Base-by-base conservation (phyloP, 2,113 vertebrate species). In the Tetrao urogallus region DNA sequence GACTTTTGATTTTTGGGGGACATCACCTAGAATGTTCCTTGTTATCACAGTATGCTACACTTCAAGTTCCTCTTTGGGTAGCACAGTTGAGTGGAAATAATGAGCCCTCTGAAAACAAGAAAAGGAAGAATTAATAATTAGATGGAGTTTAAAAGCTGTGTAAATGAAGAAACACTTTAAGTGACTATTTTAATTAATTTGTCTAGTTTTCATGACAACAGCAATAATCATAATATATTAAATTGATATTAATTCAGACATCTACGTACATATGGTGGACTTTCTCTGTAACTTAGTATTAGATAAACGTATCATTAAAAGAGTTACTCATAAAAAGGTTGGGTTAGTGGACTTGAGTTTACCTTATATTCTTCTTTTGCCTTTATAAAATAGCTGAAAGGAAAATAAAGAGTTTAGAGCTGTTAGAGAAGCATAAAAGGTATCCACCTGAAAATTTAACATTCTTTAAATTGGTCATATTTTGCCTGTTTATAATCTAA, bases 301-400 rank as follows among this genome's bases (percentile, higher is more conserved):
- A 94, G 72, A 20, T 95, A 96, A 93, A 92, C 71, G 50, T 43
- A 66, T 32, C 66, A 88, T 82, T 97, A 96, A 94, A 88, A 91
- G n/a, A 75, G 95, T 86, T 91, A 66, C 18, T 84, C 27, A 65
- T 85, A 54, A 89, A 94, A 90, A 83, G 6, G 4, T 88, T 73
- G 64, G 5, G 28, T 61, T 94, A 69, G 43, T 77, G 71, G 76
- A 81, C 92, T 65, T 84, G 25, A 15, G 27, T 92, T 95, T 86
- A 76, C 22, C 92, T 88, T 77, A 52, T 66, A 50, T 48, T 91
- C 50, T 72, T 91, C 58, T 95, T 92, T 86, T 78, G 10, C 19
- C 48, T 42, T 94, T 93, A 87, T 24, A 90, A 64, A 76, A 66
- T 92, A 83, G 13, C 47, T 95, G 43, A 86, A 77, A 93, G 66